Evolutionary conservation across 2,113 vertebrate species (phyloP), one percentile per base, ranked within the genome.

Genomic region (Atherinomorus stipes): DNA sequence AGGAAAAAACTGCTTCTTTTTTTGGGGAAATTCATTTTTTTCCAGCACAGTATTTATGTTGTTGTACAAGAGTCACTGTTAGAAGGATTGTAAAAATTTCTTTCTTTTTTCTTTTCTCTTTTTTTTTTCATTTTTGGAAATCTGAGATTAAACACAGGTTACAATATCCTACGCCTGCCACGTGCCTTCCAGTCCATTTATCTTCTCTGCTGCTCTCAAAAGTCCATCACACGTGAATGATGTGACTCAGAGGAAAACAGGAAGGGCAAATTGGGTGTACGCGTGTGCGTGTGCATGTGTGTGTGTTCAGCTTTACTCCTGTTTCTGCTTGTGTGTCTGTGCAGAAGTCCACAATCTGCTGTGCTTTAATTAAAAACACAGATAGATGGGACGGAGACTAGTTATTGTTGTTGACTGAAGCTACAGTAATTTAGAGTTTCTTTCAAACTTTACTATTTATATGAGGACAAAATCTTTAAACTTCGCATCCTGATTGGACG

Each of bases 21-120:
- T 90, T 80, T 89, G 64, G 80, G 81, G 71, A 80, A 88, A 47
- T 64, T n/a, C 5, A 80, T 75, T 28, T 61, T 86, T 80, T 84
- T 82, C 86, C 94, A 95, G 94, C 94, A 96, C 95, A 96, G 95
- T 96, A 97, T 98, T 98, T 97, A 97, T 97, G 96, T 96, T 95
- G 92, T 93, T 97, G 96, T 96, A 95, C 94, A 95, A 95, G 95
- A 96, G 95, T 95, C 94, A 95, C 94, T 95, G 95, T 93, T 94
- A 95, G 84, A 96, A 94, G 88, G 84, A 91, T 90, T 90, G 91
- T 93, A 90, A 89, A 89, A 88, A 74, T 84, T 79, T 18, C 38
- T 38, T 60, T 54, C 23, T 47, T 81, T 81, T 50, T 64, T 58
- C 49, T 51, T 6, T 85, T 51, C 38, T 22, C 78, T 67, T 64